Percentiles rank a stretch among this genome's conserved stretches.
phyloP scores from a whole-genome alignment of 1,140 invertebrate species.

The Hycleus cichorii region DNA sequence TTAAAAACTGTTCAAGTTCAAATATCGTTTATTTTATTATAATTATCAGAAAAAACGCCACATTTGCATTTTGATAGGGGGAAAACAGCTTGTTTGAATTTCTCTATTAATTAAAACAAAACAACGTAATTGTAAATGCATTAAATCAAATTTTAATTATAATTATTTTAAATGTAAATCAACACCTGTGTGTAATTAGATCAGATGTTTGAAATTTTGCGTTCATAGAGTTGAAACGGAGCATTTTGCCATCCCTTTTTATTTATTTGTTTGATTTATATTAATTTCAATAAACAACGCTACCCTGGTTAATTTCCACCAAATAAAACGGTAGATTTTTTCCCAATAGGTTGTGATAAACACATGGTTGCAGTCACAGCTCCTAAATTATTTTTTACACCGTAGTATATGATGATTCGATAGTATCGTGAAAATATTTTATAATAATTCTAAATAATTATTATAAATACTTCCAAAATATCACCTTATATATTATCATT shows the following conservation, averaged over 20 bases:
- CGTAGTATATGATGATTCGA: too few relatives aligned
- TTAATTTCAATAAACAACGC: background rate
- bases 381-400: slow-evolving; percentile 9
- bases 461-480: background rate
- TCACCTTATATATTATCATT: background rate
- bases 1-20: too few relatives aligned
- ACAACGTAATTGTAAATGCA: slow-evolving; percentile 12
- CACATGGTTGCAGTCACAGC: slow-evolving; percentile 25
- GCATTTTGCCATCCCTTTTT: slow-evolving; percentile 16
- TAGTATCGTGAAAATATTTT: background rate
- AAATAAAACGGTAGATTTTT: background rate
- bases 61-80: background rate
- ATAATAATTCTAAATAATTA: background rate
- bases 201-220: background rate
- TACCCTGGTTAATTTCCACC: background rate
- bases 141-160: slow-evolving; percentile 7
- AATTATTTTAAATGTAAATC: slow-evolving; percentile 3
- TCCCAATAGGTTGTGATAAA: too few relatives aligned
- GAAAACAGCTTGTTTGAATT: background rate
- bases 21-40: too few relatives aligned
- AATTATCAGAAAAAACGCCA: background rate
- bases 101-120: slow-evolving; percentile 5
- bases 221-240: slow-evolving; percentile 8
- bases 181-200: background rate
- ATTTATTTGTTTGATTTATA: background rate